Evolutionary conservation across 2,888 invertebrate species (phyloP).

Genomic region (Arrhopalites spinosus): DNA sequence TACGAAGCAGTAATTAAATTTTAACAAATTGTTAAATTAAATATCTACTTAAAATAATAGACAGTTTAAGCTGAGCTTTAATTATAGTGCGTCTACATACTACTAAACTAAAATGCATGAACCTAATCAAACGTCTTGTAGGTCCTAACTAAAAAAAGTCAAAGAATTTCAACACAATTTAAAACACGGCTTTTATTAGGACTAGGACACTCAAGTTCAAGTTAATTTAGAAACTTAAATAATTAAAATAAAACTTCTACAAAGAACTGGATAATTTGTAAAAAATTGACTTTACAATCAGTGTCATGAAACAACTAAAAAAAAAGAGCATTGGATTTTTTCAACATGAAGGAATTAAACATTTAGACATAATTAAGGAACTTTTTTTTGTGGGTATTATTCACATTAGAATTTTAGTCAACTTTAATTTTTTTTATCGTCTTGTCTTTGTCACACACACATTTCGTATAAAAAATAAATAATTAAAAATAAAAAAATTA

Average conservation of each 20-base stretch:
- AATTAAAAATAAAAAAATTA: too few species aligned
- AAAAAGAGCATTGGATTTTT: background rate
- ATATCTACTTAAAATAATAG: too few species aligned
- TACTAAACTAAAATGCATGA: background rate
- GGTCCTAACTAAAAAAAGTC: background rate
- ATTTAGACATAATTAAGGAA: too few species aligned
- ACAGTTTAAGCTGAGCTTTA: too few species aligned
- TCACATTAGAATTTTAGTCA: background rate
- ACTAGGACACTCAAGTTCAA: background rate
- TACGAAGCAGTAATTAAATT: too few species aligned
- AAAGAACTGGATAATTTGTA: too few species aligned
- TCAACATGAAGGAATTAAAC: background rate
- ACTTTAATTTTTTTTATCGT: background rate
- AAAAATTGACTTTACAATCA: too few species aligned
- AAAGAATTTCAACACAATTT: background rate
- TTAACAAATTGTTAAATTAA: too few species aligned
- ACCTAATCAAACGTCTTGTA: background rate
- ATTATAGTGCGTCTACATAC: too few species aligned
- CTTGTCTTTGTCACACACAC: slow-evolving; percentile 9
- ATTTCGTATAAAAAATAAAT: too few species aligned
- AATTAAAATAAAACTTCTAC: background rate
- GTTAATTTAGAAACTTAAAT: background rate
- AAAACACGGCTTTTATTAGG: too few species aligned
- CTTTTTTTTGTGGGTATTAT: background rate
- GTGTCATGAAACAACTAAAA: background rate